A percentile compares a stretch with the other conserved stretches of the same genome.
These are phyloP conservation scores for Melospiza georgiana DNA, from an alignment of 2,113 vertebrate species.

Conservation along the genomic window DNA sequence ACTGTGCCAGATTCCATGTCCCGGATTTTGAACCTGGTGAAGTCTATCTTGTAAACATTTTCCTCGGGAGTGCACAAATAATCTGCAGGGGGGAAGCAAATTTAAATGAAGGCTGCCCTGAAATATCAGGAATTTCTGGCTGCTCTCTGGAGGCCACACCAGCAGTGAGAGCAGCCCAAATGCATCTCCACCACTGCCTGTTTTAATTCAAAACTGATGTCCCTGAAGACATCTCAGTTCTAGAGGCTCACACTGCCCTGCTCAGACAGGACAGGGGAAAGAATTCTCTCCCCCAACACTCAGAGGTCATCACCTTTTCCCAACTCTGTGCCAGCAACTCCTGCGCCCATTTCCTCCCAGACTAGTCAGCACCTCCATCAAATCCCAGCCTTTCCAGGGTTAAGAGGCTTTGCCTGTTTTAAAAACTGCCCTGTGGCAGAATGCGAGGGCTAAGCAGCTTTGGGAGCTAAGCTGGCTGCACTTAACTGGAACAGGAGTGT, in stretches of 20 bases:
- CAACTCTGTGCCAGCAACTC: neutral
- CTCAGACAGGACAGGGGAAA: neutral
- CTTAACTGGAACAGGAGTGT: slow-evolving; percentile 16
- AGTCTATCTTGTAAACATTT: slow-evolving; percentile 97
- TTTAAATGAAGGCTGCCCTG: neutral
- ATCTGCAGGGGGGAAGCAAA: slow-evolving; percentile 75
- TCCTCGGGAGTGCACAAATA: slow-evolving; percentile 95
- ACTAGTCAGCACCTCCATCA: slow-evolving; percentile 6
- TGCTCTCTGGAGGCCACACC: neutral
- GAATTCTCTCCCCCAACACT: neutral
- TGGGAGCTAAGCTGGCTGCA: slow-evolving; percentile 51
- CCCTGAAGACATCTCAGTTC: neutral
- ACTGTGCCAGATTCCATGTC: slow-evolving; percentile 97
- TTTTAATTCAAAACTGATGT: neutral
- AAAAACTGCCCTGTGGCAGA: slow-evolving; percentile 55
- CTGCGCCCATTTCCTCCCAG: neutral
- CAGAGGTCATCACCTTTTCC: neutral
- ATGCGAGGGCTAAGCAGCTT: slow-evolving; percentile 63
- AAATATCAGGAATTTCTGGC: neutral
- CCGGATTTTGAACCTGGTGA: slow-evolving; percentile 97
- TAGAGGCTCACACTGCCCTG: neutral
- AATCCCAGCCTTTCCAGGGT: neutral
- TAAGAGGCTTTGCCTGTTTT: slow-evolving; percentile 65
- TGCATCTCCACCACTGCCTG: neutral
- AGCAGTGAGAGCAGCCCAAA: neutral